A percentile compares a stretch with the other conserved stretches of the same genome.
Evolutionary conservation across 35 echinoderm and acorn worm species (phyloP).

Genomic region (Ophiothrix spiculata): DNA sequence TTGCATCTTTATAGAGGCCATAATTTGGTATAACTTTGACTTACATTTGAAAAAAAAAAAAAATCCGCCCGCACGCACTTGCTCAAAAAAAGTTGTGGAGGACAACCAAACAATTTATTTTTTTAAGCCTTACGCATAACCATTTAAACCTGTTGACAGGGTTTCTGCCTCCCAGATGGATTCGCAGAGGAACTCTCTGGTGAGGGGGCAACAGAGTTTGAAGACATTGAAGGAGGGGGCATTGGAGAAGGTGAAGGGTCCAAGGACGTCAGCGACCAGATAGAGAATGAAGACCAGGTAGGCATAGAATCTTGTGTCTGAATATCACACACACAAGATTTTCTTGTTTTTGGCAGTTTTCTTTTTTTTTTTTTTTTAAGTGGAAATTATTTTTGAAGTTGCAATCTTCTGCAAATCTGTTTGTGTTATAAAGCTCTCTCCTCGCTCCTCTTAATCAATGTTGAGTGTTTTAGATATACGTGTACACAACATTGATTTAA

Average conservation of each 20-base stretch:
- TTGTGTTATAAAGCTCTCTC: neutral
- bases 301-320: neutral
- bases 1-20: too few relatives aligned
- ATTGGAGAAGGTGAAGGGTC: constrained; percentile 91
- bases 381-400: too few relatives aligned
- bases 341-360: neutral
- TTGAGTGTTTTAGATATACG: too few relatives aligned
- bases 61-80: too few relatives aligned
- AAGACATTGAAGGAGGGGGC: constrained; percentile 86
- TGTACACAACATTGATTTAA: too few relatives aligned
- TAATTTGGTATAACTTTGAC: too few relatives aligned
- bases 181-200: constrained; percentile 84
- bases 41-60: too few relatives aligned
- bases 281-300: constrained; percentile 98
- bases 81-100: too few relatives aligned
- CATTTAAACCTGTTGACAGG: constrained; percentile 52
- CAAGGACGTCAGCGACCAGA: constrained; percentile 99
- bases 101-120: too few relatives aligned
- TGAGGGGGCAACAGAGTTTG: constrained; percentile 92
- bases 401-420: neutral
- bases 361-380: neutral
- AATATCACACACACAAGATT: neutral
- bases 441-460: too few relatives aligned
- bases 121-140: too few relatives aligned
- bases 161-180: constrained; percentile 88